phyloP scores from a whole-genome alignment of 2,113 vertebrate species.

The Eclectus roratus region DNA sequence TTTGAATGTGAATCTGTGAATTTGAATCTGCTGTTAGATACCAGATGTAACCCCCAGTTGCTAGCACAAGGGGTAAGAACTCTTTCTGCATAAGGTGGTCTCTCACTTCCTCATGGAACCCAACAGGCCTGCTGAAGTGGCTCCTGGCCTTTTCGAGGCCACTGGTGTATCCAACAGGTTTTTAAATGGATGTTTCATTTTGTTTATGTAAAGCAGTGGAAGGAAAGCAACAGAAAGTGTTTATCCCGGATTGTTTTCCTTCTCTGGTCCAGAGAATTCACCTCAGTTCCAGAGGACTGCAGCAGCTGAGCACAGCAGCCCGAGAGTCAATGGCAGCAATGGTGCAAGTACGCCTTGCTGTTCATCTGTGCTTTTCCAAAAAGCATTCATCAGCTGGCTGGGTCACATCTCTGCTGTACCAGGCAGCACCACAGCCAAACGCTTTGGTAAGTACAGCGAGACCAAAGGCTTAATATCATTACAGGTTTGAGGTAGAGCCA shows the following conservation, averaged over 20 bases:
- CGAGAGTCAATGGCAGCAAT: accelerated
- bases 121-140: accelerated
- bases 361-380: neutral
- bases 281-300: neutral
- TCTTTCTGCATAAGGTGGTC: neutral
- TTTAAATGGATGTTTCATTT: neutral
- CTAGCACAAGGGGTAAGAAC: neutral
- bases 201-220: neutral
- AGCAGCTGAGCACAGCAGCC: neutral
- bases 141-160: neutral
- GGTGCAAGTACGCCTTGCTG: accelerated
- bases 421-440: neutral
- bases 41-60: neutral
- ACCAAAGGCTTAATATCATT: neutral
- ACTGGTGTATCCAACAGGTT: accelerated
- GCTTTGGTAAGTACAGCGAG: neutral
- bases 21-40: neutral
- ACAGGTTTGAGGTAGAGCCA: too few relatives aligned
- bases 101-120: neutral
- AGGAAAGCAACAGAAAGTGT: neutral
- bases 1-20: neutral
- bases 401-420: neutral
- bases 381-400: neutral
- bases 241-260: neutral
- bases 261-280: neutral